Base-by-base conservation (phyloP, 1,140 invertebrate species). In the Zaprionus camerounensis region DNA sequence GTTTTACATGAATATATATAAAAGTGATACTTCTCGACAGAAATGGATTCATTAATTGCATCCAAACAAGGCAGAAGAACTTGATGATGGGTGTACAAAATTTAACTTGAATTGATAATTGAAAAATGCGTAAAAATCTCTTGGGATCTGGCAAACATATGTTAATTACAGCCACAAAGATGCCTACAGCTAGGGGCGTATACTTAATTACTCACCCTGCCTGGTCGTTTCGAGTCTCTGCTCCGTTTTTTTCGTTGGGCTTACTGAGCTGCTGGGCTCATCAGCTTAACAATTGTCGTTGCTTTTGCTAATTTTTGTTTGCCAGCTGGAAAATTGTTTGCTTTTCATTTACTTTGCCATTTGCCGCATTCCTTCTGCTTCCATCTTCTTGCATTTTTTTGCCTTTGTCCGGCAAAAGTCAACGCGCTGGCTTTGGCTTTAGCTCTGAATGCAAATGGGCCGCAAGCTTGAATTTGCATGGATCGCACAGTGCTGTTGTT, bases 371-470 rank as follows among this genome's bases (percentile, higher is more conserved):
- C 46, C 13, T 46, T n/a, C 24, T 69, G 57, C 58, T 17, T 2
- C 44, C 58, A 17, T 2, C 31, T 49, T 5, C 28, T n/a, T 59
- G 38, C 64, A 26, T 41, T 41, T 28, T 56, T 49, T 41, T 66
- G 44, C 44, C 49, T 72, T 64, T 81, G 72, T 76, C 80, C 78
- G 71, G 80, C 82, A 87, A 87, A 86, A 86, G 82, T 86, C 82
- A 86, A 74, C 82, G 82, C 82, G n/a, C 7, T 46, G n/a, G 38
- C 38, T 41, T 41, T 20, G 46, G 46, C 46, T 79, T 86, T 85
- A 76, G 69, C 85, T 79, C 67, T 82, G 72, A 87, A 86, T 86
- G 82, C 82, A 86, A 86, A 86, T 86, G 83, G 78, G 80, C 80
- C 75, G 70, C 55, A 36, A 75, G 72, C 67, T 58, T 64, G 76